Base-by-base conservation (phyloP, 1,140 invertebrate genomes). In the Dendrolimus kikuchii region DNA sequence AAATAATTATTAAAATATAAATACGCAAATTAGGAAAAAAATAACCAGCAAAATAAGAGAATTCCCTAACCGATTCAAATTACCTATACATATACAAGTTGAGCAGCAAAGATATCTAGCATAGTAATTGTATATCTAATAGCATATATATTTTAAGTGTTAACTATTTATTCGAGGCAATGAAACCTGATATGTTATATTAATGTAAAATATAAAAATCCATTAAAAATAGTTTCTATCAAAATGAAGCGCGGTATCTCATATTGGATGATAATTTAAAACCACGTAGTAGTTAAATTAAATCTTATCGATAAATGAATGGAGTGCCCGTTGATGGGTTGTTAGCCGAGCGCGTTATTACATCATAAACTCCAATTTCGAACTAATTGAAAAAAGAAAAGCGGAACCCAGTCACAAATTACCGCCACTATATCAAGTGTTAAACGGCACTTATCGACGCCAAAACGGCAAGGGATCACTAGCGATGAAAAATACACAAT, bases 371-470 rank as follows among this genome's bases (percentile, higher is more conserved):
- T 64, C 62, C 74, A 76, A 77, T 84, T 84, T 82, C 53, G 57
- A 51, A 65, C 65, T 84, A 82, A 86, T 86, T 86, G 82, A 86
- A 84, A 86, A 84, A 66, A 59, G 69, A 77, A 84, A 83, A 81
- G 64, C 65, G 74, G 67, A 68, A 71, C 66, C 60, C 68, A 68
- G 60, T 69, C 74, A 80, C 79, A 84, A 84, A 84, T 86, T 86
- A 86, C 73, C 63, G 75, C 84, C 81, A 86, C 82, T 84, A 86
- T 64, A 86, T 86, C 82, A 86, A 84, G 82, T 86, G 82, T 77
- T 84, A 86, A 86, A 81, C 76, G 79, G 72, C 77, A 80, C 74
- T 81, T 82, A 82, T 79, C 73, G 75, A 74, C 73, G 74, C 76
- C 76, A 75, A 81, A 80, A 81, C 67, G 67, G 66, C 74, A 69